Evolutionary conservation across 2,797 vertebrate species (phyloP), one percentile per base, ranked within the genome.

Genomic region (Ceryle rudis): DNA sequence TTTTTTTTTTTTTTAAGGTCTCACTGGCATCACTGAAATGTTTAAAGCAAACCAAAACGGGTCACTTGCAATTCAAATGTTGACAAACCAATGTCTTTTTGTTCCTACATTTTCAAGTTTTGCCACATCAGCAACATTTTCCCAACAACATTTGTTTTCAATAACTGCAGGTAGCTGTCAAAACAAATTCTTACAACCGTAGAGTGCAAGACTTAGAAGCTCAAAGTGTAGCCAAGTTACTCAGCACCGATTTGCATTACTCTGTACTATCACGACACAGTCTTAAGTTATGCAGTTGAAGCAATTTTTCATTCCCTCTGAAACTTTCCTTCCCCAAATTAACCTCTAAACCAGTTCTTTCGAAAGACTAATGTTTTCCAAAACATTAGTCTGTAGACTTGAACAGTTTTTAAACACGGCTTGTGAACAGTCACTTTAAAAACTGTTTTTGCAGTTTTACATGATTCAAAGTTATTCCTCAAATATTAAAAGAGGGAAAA

Each of bases 371-470:
- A 74, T 28, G 42, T 85, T 86, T 95, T 95, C 82, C 67, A 86
- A 92, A 95, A 81, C 49, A 42, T 49, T n/a, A 81, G 13, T 72
- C 33, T 86, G 33, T 44, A 73, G 51, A 81, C 19, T 5, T 84
- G 26, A 81, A 54, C 31, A 23, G 41, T 47, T 65, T 82, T 92
- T 61, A 91, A 92, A 79, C 51, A 51, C 2, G 12, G 47, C 25
- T 74, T 78, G n/a, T 81, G 58, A 93, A 81, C 37, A 83, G 54
- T 66, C 69, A 57, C n/a, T 95, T 93, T 18, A 74, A 77, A 77
- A 79, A 58, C 23, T 75, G 10, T 31, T 94, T 93, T 84, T 73
- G 78, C 69, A 64, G 20, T 74, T 96, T 86, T 47, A 77, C 14
- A 49, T 10, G 10, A 93, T 65, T 92, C 46, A 61, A 74, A 93